Percentiles rank a stretch among this genome's conserved stretches.
These are phyloP conservation scores for Phorcus lineatus DNA, from an alignment of 2,888 invertebrate genomes.

Conservation along the genomic window DNA sequence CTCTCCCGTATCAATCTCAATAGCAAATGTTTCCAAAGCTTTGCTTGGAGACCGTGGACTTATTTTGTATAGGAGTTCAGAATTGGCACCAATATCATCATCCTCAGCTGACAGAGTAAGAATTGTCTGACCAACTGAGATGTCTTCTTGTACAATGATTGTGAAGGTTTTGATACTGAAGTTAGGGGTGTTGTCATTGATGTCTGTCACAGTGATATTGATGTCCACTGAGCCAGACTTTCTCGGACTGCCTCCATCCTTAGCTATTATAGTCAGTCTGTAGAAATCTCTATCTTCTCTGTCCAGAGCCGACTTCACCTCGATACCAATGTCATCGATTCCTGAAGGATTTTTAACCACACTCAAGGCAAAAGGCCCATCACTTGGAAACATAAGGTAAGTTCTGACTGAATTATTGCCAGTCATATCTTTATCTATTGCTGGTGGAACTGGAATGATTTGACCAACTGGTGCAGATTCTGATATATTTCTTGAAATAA, in stretches of 20 bases:
- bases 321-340: constrained; percentile 58
- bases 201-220: constrained; percentile 65
- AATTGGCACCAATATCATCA: constrained; percentile 88
- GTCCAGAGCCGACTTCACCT: constrained; percentile 61
- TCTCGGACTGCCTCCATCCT: constrained; percentile 63
- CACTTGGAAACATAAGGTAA: constrained; percentile 56
- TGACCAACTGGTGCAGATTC: constrained; percentile 54
- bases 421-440: constrained; percentile 58
- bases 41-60: constrained; percentile 53
- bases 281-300: constrained; percentile 62
- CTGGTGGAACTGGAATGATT: constrained; percentile 55
- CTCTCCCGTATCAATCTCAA: constrained; percentile 91
- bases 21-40: constrained; percentile 69
- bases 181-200: constrained; percentile 64
- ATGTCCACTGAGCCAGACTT: constrained; percentile 60
- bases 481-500: constrained; percentile 52
- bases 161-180: constrained; percentile 56
- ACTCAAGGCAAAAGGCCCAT: constrained; percentile 59
- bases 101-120: constrained; percentile 85
- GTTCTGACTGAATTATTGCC: constrained; percentile 59
- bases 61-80: constrained; percentile 76
- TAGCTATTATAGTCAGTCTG: constrained; percentile 60
- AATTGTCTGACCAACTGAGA: constrained; percentile 49
- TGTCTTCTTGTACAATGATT: constrained; percentile 58
- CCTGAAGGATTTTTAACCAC: constrained; percentile 54